phyloP scores from a whole-genome alignment of 2,797 vertebrate genomes.

The Silurus aristotelis region DNA sequence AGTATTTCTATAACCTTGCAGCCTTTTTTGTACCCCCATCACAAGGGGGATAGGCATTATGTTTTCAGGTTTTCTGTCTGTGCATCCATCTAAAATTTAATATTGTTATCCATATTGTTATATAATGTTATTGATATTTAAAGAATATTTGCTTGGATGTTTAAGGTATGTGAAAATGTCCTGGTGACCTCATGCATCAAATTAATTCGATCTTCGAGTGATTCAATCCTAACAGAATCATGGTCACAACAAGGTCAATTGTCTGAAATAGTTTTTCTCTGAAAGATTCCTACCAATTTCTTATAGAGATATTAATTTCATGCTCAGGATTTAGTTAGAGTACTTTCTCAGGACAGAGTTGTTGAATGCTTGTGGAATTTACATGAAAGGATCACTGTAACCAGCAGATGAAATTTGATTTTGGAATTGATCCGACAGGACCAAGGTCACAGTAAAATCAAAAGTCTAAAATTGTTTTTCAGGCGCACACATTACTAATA shows the following conservation, averaged over 20 bases:
- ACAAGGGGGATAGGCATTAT: background rate
- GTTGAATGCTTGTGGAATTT: background rate
- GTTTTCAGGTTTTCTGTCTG: background rate
- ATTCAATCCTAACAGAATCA: background rate
- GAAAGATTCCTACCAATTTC: background rate
- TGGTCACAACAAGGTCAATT: background rate
- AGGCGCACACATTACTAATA: background rate
- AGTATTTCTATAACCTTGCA: background rate
- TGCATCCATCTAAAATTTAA: background rate
- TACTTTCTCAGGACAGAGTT: background rate
- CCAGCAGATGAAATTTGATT: background rate
- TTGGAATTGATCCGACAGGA: background rate
- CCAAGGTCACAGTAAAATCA: background rate
- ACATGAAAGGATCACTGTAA: background rate
- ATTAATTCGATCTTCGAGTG: background rate
- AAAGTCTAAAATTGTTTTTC: background rate
- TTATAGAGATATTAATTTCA: background rate
- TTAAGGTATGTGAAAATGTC: background rate
- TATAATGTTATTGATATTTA: background rate
- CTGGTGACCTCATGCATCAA: too few species aligned
- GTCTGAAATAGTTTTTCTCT: background rate
- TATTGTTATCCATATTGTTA: background rate
- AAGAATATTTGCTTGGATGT: background rate
- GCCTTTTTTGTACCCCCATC: background rate
- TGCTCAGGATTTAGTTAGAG: background rate